These are phyloP conservation scores for Agelastica alni DNA, from an alignment of 2,888 invertebrate genomes.

Conservation along the genomic window DNA sequence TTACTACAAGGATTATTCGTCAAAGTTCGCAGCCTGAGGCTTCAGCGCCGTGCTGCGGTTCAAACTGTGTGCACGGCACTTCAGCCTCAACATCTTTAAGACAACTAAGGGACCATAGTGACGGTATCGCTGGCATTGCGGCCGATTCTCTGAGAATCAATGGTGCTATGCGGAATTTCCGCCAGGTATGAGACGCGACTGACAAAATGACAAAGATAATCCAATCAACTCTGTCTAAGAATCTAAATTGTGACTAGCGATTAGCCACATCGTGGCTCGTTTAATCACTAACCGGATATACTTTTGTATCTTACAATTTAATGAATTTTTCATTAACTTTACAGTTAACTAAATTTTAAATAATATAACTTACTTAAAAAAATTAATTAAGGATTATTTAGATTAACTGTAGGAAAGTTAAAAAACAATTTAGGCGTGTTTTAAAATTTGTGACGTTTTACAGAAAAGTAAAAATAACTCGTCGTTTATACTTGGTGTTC, in stretches of 20 bases:
- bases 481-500: too few species aligned
- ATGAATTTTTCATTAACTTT: too few species aligned
- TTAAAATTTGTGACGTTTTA: too few species aligned
- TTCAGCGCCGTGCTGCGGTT: conserved; percentile 60
- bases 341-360: too few species aligned
- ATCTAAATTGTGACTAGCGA: neutral
- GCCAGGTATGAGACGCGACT: conserved; percentile 74
- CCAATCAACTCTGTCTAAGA: neutral
- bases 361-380: too few species aligned
- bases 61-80: conserved; percentile 68
- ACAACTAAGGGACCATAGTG: conserved; percentile 70
- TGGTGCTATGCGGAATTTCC: conserved; percentile 94
- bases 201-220: conserved; percentile 12
- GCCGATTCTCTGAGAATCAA: conserved; percentile 95
- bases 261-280: neutral
- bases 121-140: conserved; percentile 93
- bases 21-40: conserved; percentile 88
- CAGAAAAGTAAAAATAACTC: too few species aligned
- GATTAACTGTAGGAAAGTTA: too few species aligned
- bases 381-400: too few species aligned
- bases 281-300: conserved; percentile 5
- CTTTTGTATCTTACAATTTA: neutral
- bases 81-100: conserved; percentile 85
- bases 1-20: conserved; percentile 81
- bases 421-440: too few species aligned